Conservation (phyloP, 2,113 vertebrate genomes). For the Gambusia holbrooki region DNA sequence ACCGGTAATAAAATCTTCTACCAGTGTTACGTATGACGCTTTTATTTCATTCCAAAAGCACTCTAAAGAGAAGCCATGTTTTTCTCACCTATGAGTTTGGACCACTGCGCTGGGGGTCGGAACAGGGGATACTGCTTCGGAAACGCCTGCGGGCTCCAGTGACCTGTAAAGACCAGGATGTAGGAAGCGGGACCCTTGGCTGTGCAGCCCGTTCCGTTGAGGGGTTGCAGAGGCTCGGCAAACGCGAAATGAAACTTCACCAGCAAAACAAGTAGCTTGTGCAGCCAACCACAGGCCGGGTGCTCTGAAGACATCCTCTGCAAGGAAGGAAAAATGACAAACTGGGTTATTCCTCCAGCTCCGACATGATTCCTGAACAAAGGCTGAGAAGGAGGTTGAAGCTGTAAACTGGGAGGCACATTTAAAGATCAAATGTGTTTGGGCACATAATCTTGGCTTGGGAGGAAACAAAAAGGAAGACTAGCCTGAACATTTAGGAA, state of each 20-base stretch:
- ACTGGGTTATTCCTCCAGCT: conserved; percentile 5
- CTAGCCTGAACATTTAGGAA: conserved; percentile 40
- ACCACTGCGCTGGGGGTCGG: conserved; percentile 85
- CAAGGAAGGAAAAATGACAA: conserved; percentile 49
- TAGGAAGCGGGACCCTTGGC: conserved; percentile 81
- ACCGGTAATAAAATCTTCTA: conserved; percentile 22
- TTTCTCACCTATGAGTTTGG: conserved; percentile 82
- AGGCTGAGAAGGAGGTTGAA: not conserved
- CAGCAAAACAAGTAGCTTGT: conserved; percentile 73
- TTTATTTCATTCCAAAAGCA: not conserved
- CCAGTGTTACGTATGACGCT: conserved; percentile 29
- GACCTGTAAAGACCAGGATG: conserved; percentile 82
- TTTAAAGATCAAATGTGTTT: conserved; percentile 3
- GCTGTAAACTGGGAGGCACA: not conserved
- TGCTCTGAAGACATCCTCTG: conserved; percentile 79
- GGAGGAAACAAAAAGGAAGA: conserved; percentile 28
- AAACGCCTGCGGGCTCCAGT: conserved; percentile 82
- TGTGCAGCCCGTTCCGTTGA: conserved; percentile 72
- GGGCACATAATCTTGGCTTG: conserved; percentile 3
- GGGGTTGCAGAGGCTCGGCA: conserved; percentile 56
- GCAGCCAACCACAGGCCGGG: conserved; percentile 73
- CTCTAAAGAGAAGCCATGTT: not conserved
- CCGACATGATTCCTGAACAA: not conserved
- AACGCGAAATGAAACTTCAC: conserved; percentile 69
- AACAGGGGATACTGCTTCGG: conserved; percentile 85